A percentile compares a stretch with the other conserved stretches of the same genome.
Conservation (phyloP, 2,113 vertebrate species). For the Ictidomys tridecemlineatus region DNA sequence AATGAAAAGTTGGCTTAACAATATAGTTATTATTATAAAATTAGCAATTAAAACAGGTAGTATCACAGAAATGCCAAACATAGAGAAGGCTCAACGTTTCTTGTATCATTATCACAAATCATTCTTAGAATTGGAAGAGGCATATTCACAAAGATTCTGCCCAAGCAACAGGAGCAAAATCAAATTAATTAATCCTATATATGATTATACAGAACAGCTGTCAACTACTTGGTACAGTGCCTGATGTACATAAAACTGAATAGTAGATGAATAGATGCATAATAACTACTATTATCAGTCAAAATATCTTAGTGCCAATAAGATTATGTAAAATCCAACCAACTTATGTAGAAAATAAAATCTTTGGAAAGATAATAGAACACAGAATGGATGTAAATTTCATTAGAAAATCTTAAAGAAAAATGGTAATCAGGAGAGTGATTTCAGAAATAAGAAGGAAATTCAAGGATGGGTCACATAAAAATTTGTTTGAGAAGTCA, state of each 20-base stretch:
- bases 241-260: background rate
- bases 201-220: background rate
- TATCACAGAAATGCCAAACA: background rate
- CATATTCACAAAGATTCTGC: background rate
- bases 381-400: background rate
- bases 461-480: background rate
- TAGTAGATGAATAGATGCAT: background rate
- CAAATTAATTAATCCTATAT: background rate
- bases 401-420: background rate
- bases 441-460: background rate
- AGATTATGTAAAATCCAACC: background rate
- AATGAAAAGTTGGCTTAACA: slow-evolving; percentile 62
- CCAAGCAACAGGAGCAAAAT: background rate
- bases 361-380: background rate
- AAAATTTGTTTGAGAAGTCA: background rate
- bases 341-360: background rate
- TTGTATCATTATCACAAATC: background rate
- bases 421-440: background rate
- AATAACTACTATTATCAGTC: background rate
- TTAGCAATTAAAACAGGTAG: slow-evolving; percentile 8
- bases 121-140: background rate
- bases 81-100: background rate
- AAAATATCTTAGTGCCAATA: slow-evolving; percentile 17
- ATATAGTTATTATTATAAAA: slow-evolving; percentile 49
- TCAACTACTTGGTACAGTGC: background rate